Evolutionary conservation across 2,113 vertebrate genomes (phyloP).

Genomic region (Pithys albifrons): DNA sequence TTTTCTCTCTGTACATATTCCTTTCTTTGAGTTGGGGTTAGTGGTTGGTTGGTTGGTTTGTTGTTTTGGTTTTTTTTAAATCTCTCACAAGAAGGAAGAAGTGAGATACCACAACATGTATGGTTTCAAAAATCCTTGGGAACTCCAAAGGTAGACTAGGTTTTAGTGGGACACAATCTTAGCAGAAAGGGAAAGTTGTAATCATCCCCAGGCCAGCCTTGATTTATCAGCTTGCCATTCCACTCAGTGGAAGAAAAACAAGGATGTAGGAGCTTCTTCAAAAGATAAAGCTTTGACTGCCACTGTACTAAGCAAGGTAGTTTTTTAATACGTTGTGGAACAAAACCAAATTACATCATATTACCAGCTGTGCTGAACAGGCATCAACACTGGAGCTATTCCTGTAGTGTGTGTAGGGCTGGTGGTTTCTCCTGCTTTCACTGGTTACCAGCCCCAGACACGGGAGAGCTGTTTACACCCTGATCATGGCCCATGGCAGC

Average conservation of each 20-base stretch:
- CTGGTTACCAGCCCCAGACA: background rate
- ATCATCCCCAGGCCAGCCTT: too few relatives aligned
- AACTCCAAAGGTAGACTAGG: background rate
- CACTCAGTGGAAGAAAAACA: background rate
- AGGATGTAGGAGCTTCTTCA: background rate
- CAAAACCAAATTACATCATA: background rate
- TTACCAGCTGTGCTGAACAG: background rate
- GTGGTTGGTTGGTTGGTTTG: background rate
- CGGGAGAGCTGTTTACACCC: background rate
- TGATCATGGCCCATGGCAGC: rapidly evolving
- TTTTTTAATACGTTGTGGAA: background rate
- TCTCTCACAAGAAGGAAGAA: background rate
- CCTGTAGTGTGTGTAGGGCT: background rate
- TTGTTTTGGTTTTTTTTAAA: background rate
- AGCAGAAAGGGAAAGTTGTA: background rate
- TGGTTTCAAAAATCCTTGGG: background rate
- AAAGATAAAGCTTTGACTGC: background rate
- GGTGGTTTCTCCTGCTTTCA: background rate
- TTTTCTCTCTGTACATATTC: background rate
- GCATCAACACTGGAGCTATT: background rate
- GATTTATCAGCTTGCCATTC: background rate
- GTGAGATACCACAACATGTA: background rate
- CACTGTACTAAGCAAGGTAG: background rate
- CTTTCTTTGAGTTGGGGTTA: background rate
- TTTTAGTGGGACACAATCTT: background rate